These are phyloP conservation scores for Dioctria rufipes DNA, from an alignment of 2,888 invertebrate species.

Conservation along the genomic window DNA sequence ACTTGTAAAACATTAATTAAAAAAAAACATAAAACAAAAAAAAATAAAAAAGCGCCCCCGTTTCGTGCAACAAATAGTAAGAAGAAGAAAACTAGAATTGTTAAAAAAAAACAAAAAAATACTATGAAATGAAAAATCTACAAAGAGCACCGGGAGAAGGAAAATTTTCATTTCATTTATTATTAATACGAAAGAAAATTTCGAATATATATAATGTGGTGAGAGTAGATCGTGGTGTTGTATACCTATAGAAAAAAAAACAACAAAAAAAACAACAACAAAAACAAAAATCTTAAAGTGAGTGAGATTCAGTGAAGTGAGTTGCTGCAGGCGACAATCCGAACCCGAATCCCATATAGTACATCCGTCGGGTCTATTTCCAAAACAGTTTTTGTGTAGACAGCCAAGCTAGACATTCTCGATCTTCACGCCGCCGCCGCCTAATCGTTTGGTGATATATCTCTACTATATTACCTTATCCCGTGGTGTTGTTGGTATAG, in stretches of 20 bases:
- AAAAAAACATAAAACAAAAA: too few species aligned
- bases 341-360: too few species aligned
- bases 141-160: conserved; percentile 3
- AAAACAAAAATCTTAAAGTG: too few species aligned
- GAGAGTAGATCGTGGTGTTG: conserved; percentile 9
- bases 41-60: too few species aligned
- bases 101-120: not conserved
- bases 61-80: too few species aligned
- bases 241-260: not conserved
- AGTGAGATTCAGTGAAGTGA: conserved; percentile 26
- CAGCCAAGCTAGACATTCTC: conserved; percentile 47
- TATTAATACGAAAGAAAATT: conserved; percentile 36
- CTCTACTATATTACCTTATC: too few species aligned
- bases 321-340: conserved; percentile 39
- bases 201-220: too few species aligned
- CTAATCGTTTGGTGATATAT: not conserved
- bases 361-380: conserved; percentile 52
- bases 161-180: conserved; percentile 26
- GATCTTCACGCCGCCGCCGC: conserved; percentile 38
- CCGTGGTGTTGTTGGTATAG: too few species aligned
- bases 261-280: too few species aligned
- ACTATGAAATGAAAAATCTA: not conserved
- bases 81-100: not conserved
- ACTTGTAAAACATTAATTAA: too few species aligned
- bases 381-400: conserved; percentile 38